These are phyloP conservation scores for Pecten maximus DNA, from an alignment of 2,888 invertebrate species.

Conservation along the genomic window DNA sequence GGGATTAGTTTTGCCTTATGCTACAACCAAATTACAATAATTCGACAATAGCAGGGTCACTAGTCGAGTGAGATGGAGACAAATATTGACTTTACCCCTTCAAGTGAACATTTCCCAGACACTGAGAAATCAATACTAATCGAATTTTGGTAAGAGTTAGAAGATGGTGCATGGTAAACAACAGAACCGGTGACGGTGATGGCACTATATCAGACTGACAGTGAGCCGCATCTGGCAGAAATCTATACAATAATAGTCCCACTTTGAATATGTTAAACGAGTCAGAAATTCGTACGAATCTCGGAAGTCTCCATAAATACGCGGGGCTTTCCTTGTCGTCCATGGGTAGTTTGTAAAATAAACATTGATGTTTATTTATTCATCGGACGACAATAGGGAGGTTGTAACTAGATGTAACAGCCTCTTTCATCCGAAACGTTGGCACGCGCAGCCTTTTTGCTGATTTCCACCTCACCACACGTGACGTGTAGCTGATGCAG, in stretches of 20 bases:
- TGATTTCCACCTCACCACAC: background rate
- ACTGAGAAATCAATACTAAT: conserved; percentile 6
- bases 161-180: conserved; percentile 25
- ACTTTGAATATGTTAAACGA: background rate
- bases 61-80: conserved; percentile 31
- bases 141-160: conserved; percentile 33
- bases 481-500: conserved; percentile 10
- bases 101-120: conserved; percentile 32
- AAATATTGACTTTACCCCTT: conserved; percentile 39
- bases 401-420: conserved; percentile 9
- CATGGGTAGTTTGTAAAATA: background rate
- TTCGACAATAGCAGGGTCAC: conserved; percentile 36
- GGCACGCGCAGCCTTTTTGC: background rate
- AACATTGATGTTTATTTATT: conserved; percentile 23
- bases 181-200: background rate
- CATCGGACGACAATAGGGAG: background rate
- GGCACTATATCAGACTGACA: background rate
- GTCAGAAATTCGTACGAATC: background rate
- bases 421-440: conserved; percentile 13
- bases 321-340: background rate
- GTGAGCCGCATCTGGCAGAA: conserved; percentile 2
- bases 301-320: background rate
- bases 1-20: conserved; percentile 37
- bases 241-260: conserved; percentile 13
- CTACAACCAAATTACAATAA: conserved; percentile 37